Conservation (phyloP, 2,888 invertebrate species). For the Netelia inedita region DNA sequence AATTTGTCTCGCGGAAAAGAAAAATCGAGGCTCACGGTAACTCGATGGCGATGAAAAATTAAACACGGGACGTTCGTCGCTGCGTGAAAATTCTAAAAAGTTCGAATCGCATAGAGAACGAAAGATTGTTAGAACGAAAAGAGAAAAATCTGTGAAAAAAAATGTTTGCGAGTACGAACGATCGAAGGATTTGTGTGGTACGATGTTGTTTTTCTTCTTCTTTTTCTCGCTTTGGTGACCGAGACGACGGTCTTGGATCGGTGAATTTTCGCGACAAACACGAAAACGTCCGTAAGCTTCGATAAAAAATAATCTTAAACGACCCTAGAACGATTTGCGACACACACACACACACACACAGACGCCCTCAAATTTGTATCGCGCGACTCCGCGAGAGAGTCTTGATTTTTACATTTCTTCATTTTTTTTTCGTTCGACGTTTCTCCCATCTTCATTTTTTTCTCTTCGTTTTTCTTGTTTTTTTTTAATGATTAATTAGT, state of each 20-base stretch:
- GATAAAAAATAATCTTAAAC: background rate
- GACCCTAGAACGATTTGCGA: background rate
- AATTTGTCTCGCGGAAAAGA: background rate
- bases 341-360: background rate
- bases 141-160: too few relatives aligned
- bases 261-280: background rate
- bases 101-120: too few relatives aligned
- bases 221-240: background rate
- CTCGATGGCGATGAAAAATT: background rate
- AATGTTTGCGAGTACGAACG: too few relatives aligned
- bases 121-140: too few relatives aligned
- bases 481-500: conserved; percentile 68
- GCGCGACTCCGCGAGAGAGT: conserved; percentile 8
- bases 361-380: conserved; percentile 24
- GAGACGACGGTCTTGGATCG: background rate
- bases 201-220: background rate
- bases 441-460: background rate
- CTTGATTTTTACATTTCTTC: conserved; percentile 22
- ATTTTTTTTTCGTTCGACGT: background rate
- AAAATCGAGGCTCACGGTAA: background rate
- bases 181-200: too few relatives aligned
- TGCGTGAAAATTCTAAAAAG: background rate
- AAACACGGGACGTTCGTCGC: background rate
- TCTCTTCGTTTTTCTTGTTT: background rate
- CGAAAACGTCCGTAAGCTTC: background rate